These are phyloP conservation scores for Petrophora chlorosata DNA, from an alignment of 2,888 invertebrate species.

Conservation along the genomic window DNA sequence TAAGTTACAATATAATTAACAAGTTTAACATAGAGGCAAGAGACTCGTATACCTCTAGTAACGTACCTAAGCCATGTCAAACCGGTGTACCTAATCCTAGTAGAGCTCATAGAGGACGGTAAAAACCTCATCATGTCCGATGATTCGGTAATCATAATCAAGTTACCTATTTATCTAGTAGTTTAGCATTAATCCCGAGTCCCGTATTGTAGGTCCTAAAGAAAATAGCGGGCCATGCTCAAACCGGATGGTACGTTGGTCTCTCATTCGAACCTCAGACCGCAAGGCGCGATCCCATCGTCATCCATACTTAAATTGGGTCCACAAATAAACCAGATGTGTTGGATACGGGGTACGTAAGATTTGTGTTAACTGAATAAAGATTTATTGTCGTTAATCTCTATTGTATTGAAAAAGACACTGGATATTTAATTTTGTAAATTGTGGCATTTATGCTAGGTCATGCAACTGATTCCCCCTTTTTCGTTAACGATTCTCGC, in stretches of 20 bases:
- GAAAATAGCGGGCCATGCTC: slow-evolving; percentile 24
- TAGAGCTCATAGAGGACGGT: no score
- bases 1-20: no score
- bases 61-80: no score
- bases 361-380: slow-evolving; percentile 35
- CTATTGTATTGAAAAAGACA: slow-evolving; percentile 21
- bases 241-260: slow-evolving; percentile 46
- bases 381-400: slow-evolving; percentile 35
- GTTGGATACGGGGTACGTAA: slow-evolving; percentile 34
- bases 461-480: slow-evolving; percentile 7
- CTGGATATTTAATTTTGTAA: slow-evolving; percentile 1
- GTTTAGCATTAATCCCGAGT: slow-evolving; percentile 8
- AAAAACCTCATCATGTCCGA: no score
- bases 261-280: slow-evolving; percentile 28
- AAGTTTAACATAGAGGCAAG: no score
- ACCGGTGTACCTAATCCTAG: no score
- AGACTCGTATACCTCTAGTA: no score
- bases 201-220: slow-evolving; percentile 7
- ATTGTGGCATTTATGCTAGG: slow-evolving; percentile 13
- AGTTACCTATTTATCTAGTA: slow-evolving; percentile 1
- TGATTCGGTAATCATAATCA: neutral
- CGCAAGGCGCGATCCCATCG: slow-evolving; percentile 37
- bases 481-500: no score
- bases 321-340: slow-evolving; percentile 54
- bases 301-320: slow-evolving; percentile 63